Conservation (phyloP, 2,797 vertebrate species). For the Sebastes trivittatus region DNA sequence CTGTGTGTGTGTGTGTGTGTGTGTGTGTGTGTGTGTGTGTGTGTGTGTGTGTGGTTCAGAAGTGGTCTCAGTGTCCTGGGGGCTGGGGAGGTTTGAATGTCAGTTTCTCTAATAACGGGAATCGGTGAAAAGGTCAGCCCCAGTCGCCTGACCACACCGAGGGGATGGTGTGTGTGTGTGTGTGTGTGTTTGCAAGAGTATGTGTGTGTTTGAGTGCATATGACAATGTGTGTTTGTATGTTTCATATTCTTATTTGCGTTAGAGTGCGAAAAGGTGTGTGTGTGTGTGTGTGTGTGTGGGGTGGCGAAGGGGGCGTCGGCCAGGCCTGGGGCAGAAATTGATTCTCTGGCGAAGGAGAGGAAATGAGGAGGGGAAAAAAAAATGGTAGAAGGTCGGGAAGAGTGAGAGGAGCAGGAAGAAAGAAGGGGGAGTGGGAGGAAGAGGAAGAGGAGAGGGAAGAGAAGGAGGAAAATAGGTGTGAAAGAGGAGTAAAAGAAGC, state of each 20-base stretch:
- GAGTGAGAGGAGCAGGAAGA: conserved; percentile 40
- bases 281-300: conserved; percentile 3
- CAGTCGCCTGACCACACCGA: conserved; percentile 76
- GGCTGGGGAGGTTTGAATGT: conserved; percentile 84
- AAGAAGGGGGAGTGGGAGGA: not conserved
- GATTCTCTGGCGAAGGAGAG: conserved; percentile 75
- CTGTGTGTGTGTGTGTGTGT: not conserved
- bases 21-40: not conserved
- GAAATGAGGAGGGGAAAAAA: conserved; percentile 82
- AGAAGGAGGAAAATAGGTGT: not conserved
- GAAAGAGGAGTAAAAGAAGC: not conserved
- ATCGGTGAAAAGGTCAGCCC: conserved; percentile 84
- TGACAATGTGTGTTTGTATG: conserved; percentile 33
- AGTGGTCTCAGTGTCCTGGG: conserved; percentile 75
- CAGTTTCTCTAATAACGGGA: conserved; percentile 86
- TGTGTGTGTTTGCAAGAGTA: not conserved
- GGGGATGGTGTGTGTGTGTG: conserved; percentile 34
- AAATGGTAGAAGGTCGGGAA: conserved; percentile 72
- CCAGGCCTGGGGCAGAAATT: conserved; percentile 78
- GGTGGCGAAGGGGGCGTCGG: conserved; percentile 36
- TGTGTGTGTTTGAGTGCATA: conserved; percentile 29
- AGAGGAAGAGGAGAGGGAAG: not conserved
- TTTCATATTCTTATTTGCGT: conserved; percentile 51
- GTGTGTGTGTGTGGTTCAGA: conserved; percentile 35
- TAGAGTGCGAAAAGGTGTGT: conserved; percentile 18